A percentile compares a stretch with the other conserved stretches of the same genome.
phyloP scores from a whole-genome alignment of 2,888 invertebrate species.

The Trypoxylon attenuatum region DNA sequence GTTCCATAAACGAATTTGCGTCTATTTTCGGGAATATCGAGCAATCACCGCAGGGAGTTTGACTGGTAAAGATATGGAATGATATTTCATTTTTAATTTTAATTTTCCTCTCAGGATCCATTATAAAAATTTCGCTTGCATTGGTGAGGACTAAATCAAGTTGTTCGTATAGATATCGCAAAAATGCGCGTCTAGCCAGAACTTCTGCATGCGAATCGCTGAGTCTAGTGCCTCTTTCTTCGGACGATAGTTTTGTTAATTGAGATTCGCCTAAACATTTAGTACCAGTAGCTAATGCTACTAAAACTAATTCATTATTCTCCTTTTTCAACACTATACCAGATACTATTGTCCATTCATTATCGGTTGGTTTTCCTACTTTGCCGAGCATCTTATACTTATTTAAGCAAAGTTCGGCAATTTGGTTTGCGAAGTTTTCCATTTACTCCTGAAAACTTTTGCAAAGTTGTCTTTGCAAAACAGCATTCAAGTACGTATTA shows the following conservation, averaged over 20 bases:
- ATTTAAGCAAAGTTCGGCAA: constrained; percentile 79
- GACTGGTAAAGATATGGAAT: constrained; percentile 91
- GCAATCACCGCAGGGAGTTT: constrained; percentile 95
- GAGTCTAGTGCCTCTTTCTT: constrained; percentile 81
- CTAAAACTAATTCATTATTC: constrained; percentile 76
- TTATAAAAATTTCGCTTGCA: constrained; percentile 68
- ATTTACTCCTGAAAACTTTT: constrained; percentile 22
- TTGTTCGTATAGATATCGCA: constrained; percentile 85
- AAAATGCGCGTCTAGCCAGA: constrained; percentile 87
- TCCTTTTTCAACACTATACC: constrained; percentile 78
- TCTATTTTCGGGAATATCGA: constrained; percentile 83
- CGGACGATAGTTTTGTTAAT: constrained; percentile 74
- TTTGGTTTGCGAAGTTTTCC: constrained; percentile 72
- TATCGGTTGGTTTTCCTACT: constrained; percentile 85
- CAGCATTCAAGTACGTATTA: too few species aligned
- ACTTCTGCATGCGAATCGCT: constrained; percentile 97
- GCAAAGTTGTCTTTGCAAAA: neutral
- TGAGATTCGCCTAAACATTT: constrained; percentile 89
- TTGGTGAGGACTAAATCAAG: constrained; percentile 73
- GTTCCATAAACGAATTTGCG: constrained; percentile 49
- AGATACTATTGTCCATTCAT: constrained; percentile 91
- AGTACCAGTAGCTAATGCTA: constrained; percentile 92
- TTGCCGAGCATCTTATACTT: constrained; percentile 81
- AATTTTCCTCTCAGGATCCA: constrained; percentile 72
- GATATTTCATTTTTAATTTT: constrained; percentile 77